phyloP scores from a whole-genome alignment of 2,113 vertebrate genomes.

The Thymallus thymallus region DNA sequence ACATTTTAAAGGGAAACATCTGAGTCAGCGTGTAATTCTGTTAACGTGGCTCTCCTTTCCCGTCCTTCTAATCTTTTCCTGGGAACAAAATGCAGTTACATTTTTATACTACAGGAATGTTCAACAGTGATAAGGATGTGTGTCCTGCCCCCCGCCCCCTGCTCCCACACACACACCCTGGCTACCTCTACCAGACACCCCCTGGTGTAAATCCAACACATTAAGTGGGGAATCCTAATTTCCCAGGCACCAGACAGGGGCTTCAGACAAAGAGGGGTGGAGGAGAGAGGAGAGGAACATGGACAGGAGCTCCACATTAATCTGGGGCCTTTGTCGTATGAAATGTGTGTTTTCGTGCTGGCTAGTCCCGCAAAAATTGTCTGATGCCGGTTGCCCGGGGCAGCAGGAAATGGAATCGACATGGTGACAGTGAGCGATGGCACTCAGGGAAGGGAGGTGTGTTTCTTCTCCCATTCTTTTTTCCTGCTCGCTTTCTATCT shows the following conservation, averaged over 20 bases:
- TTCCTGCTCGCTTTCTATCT: neutral
- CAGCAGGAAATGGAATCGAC: conserved; percentile 9
- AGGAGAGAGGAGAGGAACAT: conserved; percentile 16
- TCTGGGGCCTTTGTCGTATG: conserved; percentile 25
- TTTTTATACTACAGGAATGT: conserved; percentile 69
- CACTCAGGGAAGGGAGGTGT: neutral
- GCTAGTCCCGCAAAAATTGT: conserved; percentile 36
- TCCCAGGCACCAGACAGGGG: conserved; percentile 15
- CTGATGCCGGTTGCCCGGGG: conserved; percentile 30
- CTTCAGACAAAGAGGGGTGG: conserved; percentile 28
- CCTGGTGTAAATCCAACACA: conserved; percentile 14
- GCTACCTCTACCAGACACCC: conserved; percentile 3
- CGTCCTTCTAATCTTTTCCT: conserved; percentile 37
- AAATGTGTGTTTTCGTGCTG: conserved; percentile 24
- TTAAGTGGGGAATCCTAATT: conserved; percentile 36
- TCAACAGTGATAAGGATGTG: conserved; percentile 49
- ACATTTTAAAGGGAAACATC: no score
- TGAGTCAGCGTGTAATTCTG: no score
- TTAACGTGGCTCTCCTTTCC: conserved; percentile 11
- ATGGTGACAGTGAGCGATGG: conserved; percentile 34
- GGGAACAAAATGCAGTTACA: conserved; percentile 54
- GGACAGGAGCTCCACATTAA: conserved; percentile 11
- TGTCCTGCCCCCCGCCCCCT: no score
- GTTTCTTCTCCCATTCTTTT: conserved; percentile 8
- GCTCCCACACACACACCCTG: conserved; percentile 13